Conservation (phyloP, 2,888 invertebrate species). For the Tanypteryx hageni region DNA sequence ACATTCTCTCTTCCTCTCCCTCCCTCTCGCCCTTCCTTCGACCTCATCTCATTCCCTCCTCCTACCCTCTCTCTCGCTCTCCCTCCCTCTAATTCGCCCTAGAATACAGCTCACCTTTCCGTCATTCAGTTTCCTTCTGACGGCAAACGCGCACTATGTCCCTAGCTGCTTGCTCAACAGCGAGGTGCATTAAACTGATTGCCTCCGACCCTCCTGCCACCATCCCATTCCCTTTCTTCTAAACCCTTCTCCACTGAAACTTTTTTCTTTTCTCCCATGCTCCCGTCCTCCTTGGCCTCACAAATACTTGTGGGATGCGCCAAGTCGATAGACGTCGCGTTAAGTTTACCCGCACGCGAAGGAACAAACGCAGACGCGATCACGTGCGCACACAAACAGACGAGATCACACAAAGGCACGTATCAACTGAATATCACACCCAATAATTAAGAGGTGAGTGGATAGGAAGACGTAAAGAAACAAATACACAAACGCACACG, state of each 20-base stretch:
- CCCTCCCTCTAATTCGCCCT: background rate
- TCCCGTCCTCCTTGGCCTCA: background rate
- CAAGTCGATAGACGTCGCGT: background rate
- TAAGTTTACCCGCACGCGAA: background rate
- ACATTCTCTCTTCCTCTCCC: background rate
- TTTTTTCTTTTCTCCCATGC: background rate
- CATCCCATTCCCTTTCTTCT: background rate
- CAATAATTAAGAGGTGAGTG: too few relatives aligned
- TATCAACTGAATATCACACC: background rate
- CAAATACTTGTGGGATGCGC: background rate
- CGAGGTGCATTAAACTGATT: conserved; percentile 59
- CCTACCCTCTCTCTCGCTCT: background rate
- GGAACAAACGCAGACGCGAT: background rate
- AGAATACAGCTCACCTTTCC: background rate
- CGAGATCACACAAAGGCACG: background rate
- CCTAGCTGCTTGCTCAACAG: conserved; percentile 38
- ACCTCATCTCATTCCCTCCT: background rate
- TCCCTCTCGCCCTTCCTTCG: background rate
- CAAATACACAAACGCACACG: too few relatives aligned
- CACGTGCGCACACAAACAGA: background rate
- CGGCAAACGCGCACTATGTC: background rate
- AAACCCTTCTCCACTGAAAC: background rate
- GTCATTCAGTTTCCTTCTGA: background rate
- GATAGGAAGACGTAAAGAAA: too few relatives aligned
- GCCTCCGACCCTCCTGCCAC: conserved; percentile 33